phyloP scores from a whole-genome alignment of 1,140 invertebrate genomes.

The Muscidifurax raptorellus region DNA sequence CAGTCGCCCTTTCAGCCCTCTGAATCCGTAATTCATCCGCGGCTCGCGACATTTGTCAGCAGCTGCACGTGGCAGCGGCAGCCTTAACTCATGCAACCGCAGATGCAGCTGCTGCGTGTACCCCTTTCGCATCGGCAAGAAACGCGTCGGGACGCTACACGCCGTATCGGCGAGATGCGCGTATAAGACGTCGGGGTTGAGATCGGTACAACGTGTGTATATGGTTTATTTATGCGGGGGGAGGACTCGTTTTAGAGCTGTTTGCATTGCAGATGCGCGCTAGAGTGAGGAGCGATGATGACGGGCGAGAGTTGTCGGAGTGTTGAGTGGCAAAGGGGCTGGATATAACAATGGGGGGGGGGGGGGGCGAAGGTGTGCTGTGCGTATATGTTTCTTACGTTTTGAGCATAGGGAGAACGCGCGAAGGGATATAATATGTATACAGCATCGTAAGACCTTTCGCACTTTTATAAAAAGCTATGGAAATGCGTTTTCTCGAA shows the following conservation, averaged over 20 bases:
- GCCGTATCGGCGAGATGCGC: neutral
- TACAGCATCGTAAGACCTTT: no score
- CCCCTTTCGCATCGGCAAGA: neutral
- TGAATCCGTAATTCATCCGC: constrained; percentile 36
- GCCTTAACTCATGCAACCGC: constrained; percentile 40
- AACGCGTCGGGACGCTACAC: neutral
- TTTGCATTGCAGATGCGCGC: neutral
- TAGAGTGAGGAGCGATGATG: neutral
- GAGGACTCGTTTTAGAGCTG: neutral
- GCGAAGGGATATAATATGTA: no score
- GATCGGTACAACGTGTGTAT: neutral
- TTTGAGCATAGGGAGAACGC: no score
- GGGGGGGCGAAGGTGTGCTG: no score
- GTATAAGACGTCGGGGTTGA: neutral
- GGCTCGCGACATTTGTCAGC: constrained; percentile 39
- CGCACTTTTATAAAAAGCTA: no score
- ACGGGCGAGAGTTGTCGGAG: neutral
- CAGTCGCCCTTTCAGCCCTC: constrained; percentile 7
- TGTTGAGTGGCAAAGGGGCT: neutral
- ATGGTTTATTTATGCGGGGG: neutral
- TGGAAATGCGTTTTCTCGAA: no score
- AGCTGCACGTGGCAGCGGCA: constrained; percentile 34
- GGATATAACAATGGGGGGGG: no score
- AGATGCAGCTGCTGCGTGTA: constrained; percentile 31
- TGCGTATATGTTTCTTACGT: no score